These are phyloP conservation scores for Empis stercorea DNA, from an alignment of 2,888 invertebrate species.

Conservation along the genomic window DNA sequence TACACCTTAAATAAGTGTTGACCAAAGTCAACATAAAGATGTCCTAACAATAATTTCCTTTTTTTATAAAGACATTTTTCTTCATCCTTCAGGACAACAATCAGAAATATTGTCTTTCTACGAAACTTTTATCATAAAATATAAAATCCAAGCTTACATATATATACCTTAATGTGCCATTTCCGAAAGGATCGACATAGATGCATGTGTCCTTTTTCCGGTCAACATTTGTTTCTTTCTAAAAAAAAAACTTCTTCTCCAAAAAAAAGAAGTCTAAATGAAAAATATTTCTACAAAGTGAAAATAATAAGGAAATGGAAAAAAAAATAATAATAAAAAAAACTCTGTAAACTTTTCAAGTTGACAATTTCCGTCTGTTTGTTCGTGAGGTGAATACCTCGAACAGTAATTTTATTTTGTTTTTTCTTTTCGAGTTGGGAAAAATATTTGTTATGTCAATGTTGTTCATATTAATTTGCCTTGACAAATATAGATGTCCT, in stretches of 20 bases:
- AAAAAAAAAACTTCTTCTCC: background rate
- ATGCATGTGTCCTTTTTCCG: background rate
- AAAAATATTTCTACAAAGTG: background rate
- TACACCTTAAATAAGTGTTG: no score
- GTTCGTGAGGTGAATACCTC: conserved; percentile 14
- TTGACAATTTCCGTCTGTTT: conserved; percentile 14
- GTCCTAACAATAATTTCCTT: no score
- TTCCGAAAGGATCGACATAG: background rate
- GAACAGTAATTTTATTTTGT: no score
- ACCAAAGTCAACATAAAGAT: no score
- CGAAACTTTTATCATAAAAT: no score
- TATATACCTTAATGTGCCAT: background rate
- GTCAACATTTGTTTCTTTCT: background rate
- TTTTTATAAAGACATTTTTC: no score
- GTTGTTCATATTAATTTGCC: no score
- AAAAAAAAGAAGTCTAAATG: background rate
- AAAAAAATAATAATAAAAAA: background rate
- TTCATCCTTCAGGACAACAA: no score
- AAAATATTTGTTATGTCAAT: no score
- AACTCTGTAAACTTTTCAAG: conserved; percentile 2
- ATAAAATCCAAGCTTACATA: background rate
- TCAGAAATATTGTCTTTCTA: no score
- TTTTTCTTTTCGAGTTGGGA: no score
- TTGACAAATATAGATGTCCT: no score
- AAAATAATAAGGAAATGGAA: background rate